These are phyloP conservation scores for Epicauta chinensis DNA, from an alignment of 1,140 invertebrate genomes.

Conservation along the genomic window DNA sequence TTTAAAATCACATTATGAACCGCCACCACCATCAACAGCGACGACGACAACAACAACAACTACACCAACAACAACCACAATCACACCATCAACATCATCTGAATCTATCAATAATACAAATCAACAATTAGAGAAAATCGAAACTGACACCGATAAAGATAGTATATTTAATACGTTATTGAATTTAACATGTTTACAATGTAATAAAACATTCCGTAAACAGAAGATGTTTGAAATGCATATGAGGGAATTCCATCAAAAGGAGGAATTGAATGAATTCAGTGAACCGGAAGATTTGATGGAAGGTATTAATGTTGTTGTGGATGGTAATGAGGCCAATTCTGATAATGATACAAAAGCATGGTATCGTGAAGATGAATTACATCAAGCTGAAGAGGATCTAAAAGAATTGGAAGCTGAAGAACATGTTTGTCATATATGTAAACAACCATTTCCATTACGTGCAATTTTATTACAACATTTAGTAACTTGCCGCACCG, in stretches of 20 bases:
- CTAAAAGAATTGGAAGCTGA: slow-evolving; percentile 42
- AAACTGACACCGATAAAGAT: slow-evolving; percentile 25
- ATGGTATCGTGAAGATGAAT: slow-evolving; percentile 40
- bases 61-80: not conserved
- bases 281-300: slow-evolving; percentile 78
- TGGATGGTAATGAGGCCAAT: slow-evolving; percentile 27
- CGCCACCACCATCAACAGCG: slow-evolving; percentile 26
- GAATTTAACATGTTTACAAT: slow-evolving; percentile 49
- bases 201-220: slow-evolving; percentile 56
- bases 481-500: slow-evolving; percentile 35
- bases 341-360: slow-evolving; percentile 38
- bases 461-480: slow-evolving; percentile 37
- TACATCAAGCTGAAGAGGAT: slow-evolving; percentile 43
- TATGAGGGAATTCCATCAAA: slow-evolving; percentile 50
- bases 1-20: slow-evolving; percentile 73
- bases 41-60: slow-evolving; percentile 3
- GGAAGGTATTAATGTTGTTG: slow-evolving; percentile 51
- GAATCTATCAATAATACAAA: not conserved
- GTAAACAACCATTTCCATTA: slow-evolving; percentile 37
- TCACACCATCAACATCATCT: not conserved
- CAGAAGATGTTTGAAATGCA: slow-evolving; percentile 61
- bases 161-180: slow-evolving; percentile 34
- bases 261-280: slow-evolving; percentile 54
- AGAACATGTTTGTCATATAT: slow-evolving; percentile 38
- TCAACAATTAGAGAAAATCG: slow-evolving; percentile 27